A percentile compares a stretch with the other conserved stretches of the same genome.
These are phyloP conservation scores for Drosophila punjabiensis DNA, from an alignment of 1,140 invertebrate genomes.

Conservation along the genomic window DNA sequence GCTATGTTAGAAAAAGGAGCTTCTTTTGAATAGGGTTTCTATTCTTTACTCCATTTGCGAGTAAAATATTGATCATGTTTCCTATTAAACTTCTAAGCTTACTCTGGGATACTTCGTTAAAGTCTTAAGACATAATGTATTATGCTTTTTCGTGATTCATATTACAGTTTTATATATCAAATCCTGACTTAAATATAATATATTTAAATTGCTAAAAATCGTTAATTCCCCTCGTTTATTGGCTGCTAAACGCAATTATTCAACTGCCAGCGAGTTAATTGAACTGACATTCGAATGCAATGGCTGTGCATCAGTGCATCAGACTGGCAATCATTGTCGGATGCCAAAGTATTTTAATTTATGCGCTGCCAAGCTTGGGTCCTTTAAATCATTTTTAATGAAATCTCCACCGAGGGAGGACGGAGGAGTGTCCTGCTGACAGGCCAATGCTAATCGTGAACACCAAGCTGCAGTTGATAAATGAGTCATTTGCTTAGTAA, in stretches of 20 bases:
- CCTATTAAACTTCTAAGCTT: background rate
- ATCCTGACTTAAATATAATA: background rate
- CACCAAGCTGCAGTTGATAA: constrained; percentile 66
- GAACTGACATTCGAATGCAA: constrained; percentile 23
- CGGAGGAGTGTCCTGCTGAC: constrained; percentile 21
- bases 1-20: background rate
- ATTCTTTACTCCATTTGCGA: background rate
- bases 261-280: constrained; percentile 9
- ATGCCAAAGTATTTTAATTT: constrained; percentile 68
- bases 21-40: background rate
- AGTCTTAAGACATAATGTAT: too few relatives aligned
- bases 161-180: too few relatives aligned
- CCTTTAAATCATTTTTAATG: constrained; percentile 80
- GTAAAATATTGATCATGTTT: background rate
- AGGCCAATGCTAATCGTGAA: constrained; percentile 61
- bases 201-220: background rate
- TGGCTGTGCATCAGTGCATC: constrained; percentile 38
- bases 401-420: constrained; percentile 48
- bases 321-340: constrained; percentile 54
- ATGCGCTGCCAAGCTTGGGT: constrained; percentile 35
- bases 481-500: constrained; percentile 82
- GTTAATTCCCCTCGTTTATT: background rate
- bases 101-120: background rate
- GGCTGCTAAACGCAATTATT: constrained; percentile 17
- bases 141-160: too few relatives aligned